Percentiles rank a stretch among this genome's conserved stretches.
These are phyloP conservation scores for Caranx ignobilis DNA, from an alignment of 2,113 vertebrate genomes.

Conservation along the genomic window DNA sequence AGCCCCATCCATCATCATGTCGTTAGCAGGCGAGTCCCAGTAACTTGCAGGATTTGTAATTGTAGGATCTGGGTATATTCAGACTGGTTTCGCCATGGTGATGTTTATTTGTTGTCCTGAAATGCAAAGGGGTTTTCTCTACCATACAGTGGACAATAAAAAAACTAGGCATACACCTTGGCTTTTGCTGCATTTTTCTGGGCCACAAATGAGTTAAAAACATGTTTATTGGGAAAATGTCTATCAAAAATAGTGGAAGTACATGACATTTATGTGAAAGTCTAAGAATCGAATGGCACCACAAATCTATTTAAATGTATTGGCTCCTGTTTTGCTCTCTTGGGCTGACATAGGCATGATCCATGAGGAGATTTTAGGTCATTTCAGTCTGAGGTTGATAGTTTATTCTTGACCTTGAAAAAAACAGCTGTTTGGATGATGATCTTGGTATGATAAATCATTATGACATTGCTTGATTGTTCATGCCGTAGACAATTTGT, in stretches of 20 bases:
- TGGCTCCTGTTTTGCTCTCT: background rate
- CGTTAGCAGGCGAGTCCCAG: slow-evolving; percentile 64
- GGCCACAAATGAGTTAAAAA: slow-evolving; percentile 34
- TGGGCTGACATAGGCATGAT: background rate
- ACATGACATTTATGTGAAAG: slow-evolving; percentile 23
- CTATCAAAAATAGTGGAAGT: slow-evolving; percentile 10
- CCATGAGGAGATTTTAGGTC: background rate
- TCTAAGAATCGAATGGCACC: slow-evolving; percentile 1
- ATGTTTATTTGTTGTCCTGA: slow-evolving; percentile 65
- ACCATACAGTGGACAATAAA: slow-evolving; percentile 30
- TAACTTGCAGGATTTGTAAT: slow-evolving; percentile 61
- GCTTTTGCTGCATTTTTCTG: background rate
- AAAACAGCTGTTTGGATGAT: background rate
- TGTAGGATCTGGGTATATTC: slow-evolving; percentile 55
- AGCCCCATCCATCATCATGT: slow-evolving; percentile 73
- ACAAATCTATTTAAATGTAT: slow-evolving; percentile 13
- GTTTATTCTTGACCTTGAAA: slow-evolving; percentile 11
- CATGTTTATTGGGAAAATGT: slow-evolving; percentile 31
- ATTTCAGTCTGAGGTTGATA: background rate
- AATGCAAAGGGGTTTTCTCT: slow-evolving; percentile 40
- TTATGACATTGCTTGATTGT: no score
- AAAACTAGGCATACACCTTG: slow-evolving; percentile 18
- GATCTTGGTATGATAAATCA: no score
- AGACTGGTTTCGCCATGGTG: slow-evolving; percentile 50
- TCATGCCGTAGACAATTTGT: no score